These are phyloP conservation scores for Malurus melanocephalus DNA, from an alignment of 2,113 vertebrate genomes.

Conservation along the genomic window DNA sequence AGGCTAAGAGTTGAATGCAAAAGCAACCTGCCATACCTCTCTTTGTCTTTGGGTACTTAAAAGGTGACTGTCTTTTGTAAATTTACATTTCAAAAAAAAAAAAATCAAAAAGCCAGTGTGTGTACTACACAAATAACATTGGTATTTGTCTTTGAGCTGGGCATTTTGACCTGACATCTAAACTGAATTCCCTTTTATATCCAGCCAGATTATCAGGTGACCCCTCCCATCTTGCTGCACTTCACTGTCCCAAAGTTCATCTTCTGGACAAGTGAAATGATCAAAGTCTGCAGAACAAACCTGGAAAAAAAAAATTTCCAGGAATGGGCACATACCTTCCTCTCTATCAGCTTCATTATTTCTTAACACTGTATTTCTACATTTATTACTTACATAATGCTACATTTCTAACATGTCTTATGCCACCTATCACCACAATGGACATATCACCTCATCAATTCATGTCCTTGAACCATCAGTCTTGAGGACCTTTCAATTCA, in stretches of 20 bases:
- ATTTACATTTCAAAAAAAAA: background rate
- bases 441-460: background rate
- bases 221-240: background rate
- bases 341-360: background rate
- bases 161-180: background rate
- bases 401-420: background rate
- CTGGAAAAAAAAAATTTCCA: background rate
- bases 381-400: background rate
- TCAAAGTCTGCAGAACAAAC: conserved; percentile 1
- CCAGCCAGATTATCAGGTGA: background rate
- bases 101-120: background rate
- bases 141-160: background rate
- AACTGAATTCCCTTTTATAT: background rate
- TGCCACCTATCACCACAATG: background rate
- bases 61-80: background rate
- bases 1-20: background rate
- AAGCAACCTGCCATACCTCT: background rate
- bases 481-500: conserved; percentile 22
- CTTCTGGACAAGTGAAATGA: background rate
- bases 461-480: background rate
- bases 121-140: background rate
- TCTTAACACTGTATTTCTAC: background rate
- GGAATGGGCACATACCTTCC: background rate
- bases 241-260: background rate
- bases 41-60: background rate